Percentiles rank a stretch among this genome's conserved stretches.
Conservation (phyloP, 1,140 invertebrate genomes). For the Neodiprion pinetum region DNA sequence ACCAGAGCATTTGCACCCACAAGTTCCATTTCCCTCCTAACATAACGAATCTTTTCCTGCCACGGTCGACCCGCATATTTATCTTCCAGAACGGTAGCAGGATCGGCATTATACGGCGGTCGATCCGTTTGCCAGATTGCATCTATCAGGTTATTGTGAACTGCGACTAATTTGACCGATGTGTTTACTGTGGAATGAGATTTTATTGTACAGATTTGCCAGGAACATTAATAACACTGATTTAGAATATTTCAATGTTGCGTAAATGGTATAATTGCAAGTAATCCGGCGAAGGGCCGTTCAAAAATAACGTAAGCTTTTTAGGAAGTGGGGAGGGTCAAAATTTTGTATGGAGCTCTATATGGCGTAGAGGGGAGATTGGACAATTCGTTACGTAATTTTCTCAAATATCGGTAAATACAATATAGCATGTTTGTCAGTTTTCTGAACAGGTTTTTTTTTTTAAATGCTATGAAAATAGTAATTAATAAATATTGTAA, state of each 20-base stretch:
- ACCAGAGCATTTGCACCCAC: conserved; percentile 79
- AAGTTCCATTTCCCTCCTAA: conserved; percentile 72
- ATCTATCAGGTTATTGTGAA: conserved; percentile 81
- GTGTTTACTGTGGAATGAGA: conserved; percentile 48
- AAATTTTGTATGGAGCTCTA: too few relatives aligned
- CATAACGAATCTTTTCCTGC: conserved; percentile 74
- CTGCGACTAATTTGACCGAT: conserved; percentile 67
- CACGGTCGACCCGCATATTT: conserved; percentile 73
- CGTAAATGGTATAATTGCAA: too few relatives aligned
- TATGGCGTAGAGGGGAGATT: too few relatives aligned
- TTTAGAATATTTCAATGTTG: background rate
- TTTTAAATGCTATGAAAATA: too few relatives aligned
- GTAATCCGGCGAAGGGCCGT: too few relatives aligned
- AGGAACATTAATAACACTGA: background rate
- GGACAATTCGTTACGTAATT: too few relatives aligned
- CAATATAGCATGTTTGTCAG: too few relatives aligned
- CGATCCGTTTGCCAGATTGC: conserved; percentile 77
- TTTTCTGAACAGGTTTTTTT: too few relatives aligned
- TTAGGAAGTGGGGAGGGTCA: too few relatives aligned
- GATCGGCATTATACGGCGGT: conserved; percentile 59
- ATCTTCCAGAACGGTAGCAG: conserved; percentile 62
- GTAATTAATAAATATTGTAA: too few relatives aligned
- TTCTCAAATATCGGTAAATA: too few relatives aligned
- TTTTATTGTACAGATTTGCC: background rate
- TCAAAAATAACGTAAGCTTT: too few relatives aligned